Base-by-base conservation (phyloP, 2,113 vertebrate genomes). In the Sinocyclocheilus anophthalmus region DNA sequence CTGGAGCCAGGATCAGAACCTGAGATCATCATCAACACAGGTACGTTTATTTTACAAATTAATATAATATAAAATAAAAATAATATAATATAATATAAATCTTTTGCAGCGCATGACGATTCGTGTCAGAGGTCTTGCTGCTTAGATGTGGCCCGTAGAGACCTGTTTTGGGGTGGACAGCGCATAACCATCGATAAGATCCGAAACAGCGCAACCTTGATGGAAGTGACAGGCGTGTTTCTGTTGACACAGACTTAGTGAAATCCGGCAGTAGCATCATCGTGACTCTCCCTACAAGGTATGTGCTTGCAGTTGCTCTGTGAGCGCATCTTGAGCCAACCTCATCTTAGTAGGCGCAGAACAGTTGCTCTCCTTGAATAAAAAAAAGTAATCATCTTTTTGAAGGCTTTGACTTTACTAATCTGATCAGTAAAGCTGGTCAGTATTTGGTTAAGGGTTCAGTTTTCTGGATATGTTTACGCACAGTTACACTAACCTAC, bases 111-210 rank as follows among this genome's bases (percentile, higher is more conserved):
- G 39, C 94, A n/a, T 99, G 26, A 93, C 96, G 83, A 99, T 97
- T 93, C 97, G n/a, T n/a, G n/a, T n/a, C 98, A 0, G 98, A 99
- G 98, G 98, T 48, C 92, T 99, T 77, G 95, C 97, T 0, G n/a
- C 93, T 99, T 99, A 57, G 98, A 99, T 24, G 94, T 94, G 37
- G 90, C 95, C 8, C 96, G 95, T 0, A 91, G 96, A 93, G 91
- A 72, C 91, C 91, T 99, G 93, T 99, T 98, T 93, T 99, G 98
- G 98, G 98, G 99, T 98, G 0, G 98, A 99, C 93, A 99, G 97
- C 0, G 95, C 96, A 3, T 92, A n/a, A n/a, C n/a, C 96, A 8
- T n/a, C n/a, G 98, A 99, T 82, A 93, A 95, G 89, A 98, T 99
- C 0, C 0, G 98, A 99, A 91, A 92, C 89, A 0, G 91, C 97